Conservation (phyloP, 2,113 vertebrate genomes). For the Colistium nudipinnis region DNA sequence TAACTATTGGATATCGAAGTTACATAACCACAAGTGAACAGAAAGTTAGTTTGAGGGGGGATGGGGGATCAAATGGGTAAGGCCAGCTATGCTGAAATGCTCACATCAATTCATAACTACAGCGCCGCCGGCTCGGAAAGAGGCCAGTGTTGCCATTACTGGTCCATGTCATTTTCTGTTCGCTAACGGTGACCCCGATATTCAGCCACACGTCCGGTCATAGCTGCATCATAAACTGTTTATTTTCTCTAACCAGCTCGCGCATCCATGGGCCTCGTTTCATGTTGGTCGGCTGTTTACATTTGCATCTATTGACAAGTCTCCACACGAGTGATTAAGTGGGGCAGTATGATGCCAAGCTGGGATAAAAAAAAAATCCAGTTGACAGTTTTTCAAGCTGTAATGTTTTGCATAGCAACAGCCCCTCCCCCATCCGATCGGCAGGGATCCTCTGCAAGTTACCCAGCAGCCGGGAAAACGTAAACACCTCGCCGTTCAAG, state of each 20-base stretch:
- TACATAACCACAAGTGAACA: slow-evolving; percentile 65
- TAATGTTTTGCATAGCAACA: slow-evolving; percentile 87
- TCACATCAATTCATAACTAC: not conserved
- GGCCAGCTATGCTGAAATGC: not conserved
- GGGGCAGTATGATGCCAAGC: slow-evolving; percentile 46
- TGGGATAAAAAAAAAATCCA: slow-evolving; percentile 40
- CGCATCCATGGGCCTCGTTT: not conserved
- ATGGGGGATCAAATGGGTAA: not conserved
- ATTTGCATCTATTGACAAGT: slow-evolving; percentile 19
- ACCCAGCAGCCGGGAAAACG: slow-evolving; percentile 47
- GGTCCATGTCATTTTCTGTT: not conserved
- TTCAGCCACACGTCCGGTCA: not conserved
- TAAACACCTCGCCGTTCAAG: not conserved
- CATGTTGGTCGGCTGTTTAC: slow-evolving; percentile 2
- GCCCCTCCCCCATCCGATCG: slow-evolving; percentile 66
- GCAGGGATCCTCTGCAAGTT: slow-evolving; percentile 70
- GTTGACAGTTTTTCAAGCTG: slow-evolving; percentile 78
- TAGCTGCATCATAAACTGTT: not conserved
- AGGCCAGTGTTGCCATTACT: not conserved
- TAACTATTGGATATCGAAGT: slow-evolving; percentile 81
- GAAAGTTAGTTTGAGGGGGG: slow-evolving; percentile 26
- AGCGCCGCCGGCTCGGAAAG: too few relatives aligned
- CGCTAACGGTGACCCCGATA: not conserved
- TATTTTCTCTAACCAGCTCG: not conserved
- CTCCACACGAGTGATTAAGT: slow-evolving; percentile 25